phyloP scores from a whole-genome alignment of 1,140 invertebrate species.

The Bombus soroeensis region DNA sequence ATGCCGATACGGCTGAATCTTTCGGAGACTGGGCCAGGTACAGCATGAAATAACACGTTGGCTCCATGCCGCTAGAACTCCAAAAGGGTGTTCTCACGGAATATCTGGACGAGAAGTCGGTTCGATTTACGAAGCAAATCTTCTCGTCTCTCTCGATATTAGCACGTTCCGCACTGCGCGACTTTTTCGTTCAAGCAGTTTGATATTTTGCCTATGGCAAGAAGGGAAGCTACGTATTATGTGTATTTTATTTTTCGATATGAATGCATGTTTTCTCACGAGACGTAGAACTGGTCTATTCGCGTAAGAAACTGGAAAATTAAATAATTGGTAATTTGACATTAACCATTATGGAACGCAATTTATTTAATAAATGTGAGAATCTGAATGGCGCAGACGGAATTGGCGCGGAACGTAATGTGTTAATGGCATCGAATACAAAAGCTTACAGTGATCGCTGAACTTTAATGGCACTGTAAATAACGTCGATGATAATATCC shows the following conservation, averaged over 20 bases:
- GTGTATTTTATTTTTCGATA: not conserved
- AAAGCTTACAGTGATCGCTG: too few relatives aligned
- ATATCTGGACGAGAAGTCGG: not conserved
- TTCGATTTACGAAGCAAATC: not conserved
- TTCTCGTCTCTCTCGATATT: not conserved
- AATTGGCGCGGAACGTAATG: too few relatives aligned
- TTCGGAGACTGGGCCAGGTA: slow-evolving; percentile 62
- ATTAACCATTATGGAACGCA: too few relatives aligned
- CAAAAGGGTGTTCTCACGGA: not conserved
- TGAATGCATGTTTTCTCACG: not conserved
- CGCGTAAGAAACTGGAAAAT: too few relatives aligned
- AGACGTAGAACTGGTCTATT: not conserved
- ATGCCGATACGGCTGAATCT: slow-evolving; percentile 43
- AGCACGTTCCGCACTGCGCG: not conserved
- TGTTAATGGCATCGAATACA: too few relatives aligned
- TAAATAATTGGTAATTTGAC: too few relatives aligned
- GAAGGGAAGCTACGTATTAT: not conserved
- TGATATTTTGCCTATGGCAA: not conserved
- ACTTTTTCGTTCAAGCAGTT: not conserved
- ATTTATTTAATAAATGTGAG: too few relatives aligned
- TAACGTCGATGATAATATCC: too few relatives aligned
- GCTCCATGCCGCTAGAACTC: not conserved
- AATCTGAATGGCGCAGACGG: too few relatives aligned
- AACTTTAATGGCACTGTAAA: too few relatives aligned
- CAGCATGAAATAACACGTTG: slow-evolving; percentile 75